These are phyloP conservation scores for Malurus alboscapulatus DNA, from an alignment of 2,113 vertebrate species.

Conservation along the genomic window DNA sequence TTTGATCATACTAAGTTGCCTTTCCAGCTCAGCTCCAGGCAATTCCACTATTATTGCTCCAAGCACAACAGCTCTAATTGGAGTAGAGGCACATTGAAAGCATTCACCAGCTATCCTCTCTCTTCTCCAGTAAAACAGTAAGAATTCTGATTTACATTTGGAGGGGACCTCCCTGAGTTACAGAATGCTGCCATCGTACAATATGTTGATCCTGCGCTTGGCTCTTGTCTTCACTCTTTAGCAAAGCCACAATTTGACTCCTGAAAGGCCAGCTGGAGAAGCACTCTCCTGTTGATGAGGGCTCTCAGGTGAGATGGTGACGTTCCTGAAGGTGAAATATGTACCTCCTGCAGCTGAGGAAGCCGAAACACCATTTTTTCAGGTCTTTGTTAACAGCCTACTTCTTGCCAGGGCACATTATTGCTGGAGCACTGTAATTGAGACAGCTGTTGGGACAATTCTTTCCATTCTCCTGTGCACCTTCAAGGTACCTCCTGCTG, in stretches of 20 bases:
- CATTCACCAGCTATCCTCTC: background rate
- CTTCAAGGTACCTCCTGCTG: background rate
- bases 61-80: background rate
- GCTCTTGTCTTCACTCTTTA: background rate
- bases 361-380: background rate
- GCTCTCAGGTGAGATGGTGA: background rate
- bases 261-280: background rate
- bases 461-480: background rate
- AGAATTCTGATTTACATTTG: background rate
- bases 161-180: background rate
- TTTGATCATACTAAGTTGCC: background rate
- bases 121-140: background rate
- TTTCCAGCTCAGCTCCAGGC: background rate
- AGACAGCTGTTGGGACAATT: background rate
- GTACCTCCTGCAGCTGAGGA: background rate
- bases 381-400: background rate
- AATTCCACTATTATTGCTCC: rapidly evolving
- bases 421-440: background rate
- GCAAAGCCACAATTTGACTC: background rate
- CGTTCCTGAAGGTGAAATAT: background rate
- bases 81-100: background rate
- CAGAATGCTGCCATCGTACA: background rate
- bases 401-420: background rate
- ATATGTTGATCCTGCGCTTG: rapidly evolving
- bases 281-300: background rate